Evolutionary conservation across 1,140 invertebrate genomes (phyloP), one percentile per base, ranked within the genome.

Genomic region (Pollicipes pollicipes): DNA sequence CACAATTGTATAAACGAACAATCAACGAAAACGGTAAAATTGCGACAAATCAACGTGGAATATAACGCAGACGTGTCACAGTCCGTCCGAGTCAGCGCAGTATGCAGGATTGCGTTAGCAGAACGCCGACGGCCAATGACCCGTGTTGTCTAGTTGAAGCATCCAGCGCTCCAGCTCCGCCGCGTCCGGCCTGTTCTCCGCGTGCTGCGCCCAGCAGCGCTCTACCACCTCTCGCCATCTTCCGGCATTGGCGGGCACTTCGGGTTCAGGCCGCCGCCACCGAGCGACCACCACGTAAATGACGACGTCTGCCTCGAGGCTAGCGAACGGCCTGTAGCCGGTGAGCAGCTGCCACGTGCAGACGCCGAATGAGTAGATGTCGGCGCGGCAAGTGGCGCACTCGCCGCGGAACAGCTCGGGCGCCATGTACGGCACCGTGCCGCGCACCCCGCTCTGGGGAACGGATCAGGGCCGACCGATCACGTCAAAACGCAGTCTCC

Each of bases 331-430:
- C 3, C 27, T 21, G 24, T 10, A 24, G 3, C 64, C n/a, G 17
- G 3, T 66, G 3, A 66, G 64, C 64, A 66, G n/a, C 27, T 66
- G 64, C 64, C 64, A 66, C 64, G 28, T 66, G 64, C 27, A 28
- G 3, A 66, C 28, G 17, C 27, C 64, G 10, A 66, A n/a, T 10
- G 64, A 8, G 64, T 66, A 66, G 10, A 66, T 24, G 28, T 66
- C 64, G 10, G 64, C 64, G 10, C 27, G 28, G n/a, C 27, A 66
- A 21, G n/a, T 66, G 64, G 64, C 64, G n/a, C 64, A n/a, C 8
- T 27, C 64, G n/a, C 64, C 64, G n/a, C 64, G 64, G 64, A 66
- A 66, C 27, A 66, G 64, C 64, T 66, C 64, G 10, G 64, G 64
- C 10, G 64, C 64, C 64, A 66, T 66, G 64, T 66, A 66, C 3